Evolutionary conservation across 2,113 vertebrate genomes (phyloP).

Genomic region (Calidris pygmaea): DNA sequence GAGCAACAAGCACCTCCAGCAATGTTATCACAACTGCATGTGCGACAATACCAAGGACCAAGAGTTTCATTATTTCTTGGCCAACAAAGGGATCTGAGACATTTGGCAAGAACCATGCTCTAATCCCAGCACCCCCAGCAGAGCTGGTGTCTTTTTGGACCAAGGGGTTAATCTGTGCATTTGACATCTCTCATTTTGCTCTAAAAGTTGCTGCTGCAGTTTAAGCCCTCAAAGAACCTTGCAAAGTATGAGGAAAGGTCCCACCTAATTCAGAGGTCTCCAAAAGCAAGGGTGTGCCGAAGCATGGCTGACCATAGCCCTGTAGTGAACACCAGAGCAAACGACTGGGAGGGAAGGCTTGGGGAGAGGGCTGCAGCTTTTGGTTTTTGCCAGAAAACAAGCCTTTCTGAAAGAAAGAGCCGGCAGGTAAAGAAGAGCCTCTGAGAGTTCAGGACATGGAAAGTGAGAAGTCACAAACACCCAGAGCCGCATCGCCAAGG

Average conservation of each 20-base stretch:
- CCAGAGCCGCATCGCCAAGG: neutral
- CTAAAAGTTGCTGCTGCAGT: neutral
- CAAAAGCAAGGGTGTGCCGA: neutral
- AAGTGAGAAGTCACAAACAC: constrained; percentile 37
- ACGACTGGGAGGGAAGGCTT: neutral
- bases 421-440: neutral
- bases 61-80: neutral
- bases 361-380: neutral
- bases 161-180: neutral
- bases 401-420: neutral
- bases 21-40: neutral
- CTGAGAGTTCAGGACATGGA: constrained; percentile 4
- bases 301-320: neutral
- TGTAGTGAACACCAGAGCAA: neutral
- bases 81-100: neutral
- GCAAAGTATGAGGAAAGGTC: neutral
- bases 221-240: neutral
- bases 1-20: neutral
- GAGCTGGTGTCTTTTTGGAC: neutral
- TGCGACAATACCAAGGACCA: neutral
- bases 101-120: neutral
- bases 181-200: neutral
- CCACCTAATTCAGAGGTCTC: neutral
- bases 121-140: neutral
- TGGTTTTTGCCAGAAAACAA: neutral